A percentile compares a stretch with the other conserved stretches of the same genome.
phyloP scores from a whole-genome alignment of 2,888 invertebrate species.

The Synanthedon formicaeformis region DNA sequence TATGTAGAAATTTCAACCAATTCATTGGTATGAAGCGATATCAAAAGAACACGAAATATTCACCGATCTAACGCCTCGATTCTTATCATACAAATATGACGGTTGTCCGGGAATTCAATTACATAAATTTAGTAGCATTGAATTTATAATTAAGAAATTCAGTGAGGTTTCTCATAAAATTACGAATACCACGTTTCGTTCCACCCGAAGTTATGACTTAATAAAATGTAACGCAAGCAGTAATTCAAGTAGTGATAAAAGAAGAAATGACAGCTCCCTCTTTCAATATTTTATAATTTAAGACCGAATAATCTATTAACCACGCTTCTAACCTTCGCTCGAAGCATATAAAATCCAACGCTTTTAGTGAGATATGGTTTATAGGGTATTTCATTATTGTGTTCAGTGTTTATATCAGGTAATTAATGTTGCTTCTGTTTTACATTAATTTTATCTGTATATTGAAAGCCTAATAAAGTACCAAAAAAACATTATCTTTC shows the following conservation, averaged over 20 bases:
- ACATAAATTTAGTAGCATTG: constrained; percentile 17
- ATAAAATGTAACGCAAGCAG: constrained; percentile 43
- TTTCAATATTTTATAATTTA: constrained; percentile 23
- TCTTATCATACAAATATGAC: constrained; percentile 17
- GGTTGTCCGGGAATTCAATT: constrained; percentile 16
- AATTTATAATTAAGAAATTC: constrained; percentile 28
- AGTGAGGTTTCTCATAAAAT: constrained; percentile 32
- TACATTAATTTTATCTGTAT: no score
- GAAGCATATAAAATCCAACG: background rate
- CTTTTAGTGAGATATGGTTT: no score
- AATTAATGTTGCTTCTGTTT: no score
- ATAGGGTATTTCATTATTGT: no score
- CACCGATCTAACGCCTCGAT: constrained; percentile 17
- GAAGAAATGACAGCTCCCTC: constrained; percentile 33
- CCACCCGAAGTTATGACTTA: constrained; percentile 51
- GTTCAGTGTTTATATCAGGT: no score
- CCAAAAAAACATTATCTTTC: no score
- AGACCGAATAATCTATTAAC: constrained; percentile 48
- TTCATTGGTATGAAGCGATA: constrained; percentile 5
- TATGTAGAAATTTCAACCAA: no score
- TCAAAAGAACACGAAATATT: constrained; percentile 8
- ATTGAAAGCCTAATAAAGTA: no score
- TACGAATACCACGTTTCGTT: constrained; percentile 39
- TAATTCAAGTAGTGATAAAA: constrained; percentile 48
- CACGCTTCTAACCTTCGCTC: constrained; percentile 12